A percentile compares a stretch with the other conserved stretches of the same genome.
These are phyloP conservation scores for Drosophila cognata DNA, from an alignment of 2,888 invertebrate genomes.

Conservation along the genomic window DNA sequence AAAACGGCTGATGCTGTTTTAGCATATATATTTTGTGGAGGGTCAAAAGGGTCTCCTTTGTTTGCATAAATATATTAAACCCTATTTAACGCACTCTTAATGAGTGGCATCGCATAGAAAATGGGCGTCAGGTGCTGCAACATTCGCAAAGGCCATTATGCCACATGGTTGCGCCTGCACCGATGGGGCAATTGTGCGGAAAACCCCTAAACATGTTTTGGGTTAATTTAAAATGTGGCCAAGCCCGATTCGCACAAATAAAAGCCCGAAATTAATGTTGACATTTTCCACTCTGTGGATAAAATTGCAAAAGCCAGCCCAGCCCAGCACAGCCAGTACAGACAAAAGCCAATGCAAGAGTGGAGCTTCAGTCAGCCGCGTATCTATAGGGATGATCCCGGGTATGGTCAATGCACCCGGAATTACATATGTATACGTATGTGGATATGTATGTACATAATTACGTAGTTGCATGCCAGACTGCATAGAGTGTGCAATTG, in stretches of 20 bases:
- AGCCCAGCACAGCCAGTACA: constrained; percentile 17
- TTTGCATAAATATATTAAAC: not conserved
- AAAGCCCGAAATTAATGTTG: constrained; percentile 84
- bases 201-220: constrained; percentile 84
- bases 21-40: not conserved
- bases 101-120: not conserved
- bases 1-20: not conserved
- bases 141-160: constrained; percentile 56
- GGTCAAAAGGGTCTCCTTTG: not conserved
- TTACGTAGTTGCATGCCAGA: constrained; percentile 32
- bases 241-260: constrained; percentile 75
- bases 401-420: constrained; percentile 35
- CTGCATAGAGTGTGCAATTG: constrained; percentile 65
- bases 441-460: constrained; percentile 4
- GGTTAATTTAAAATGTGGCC: constrained; percentile 84
- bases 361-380: constrained; percentile 44
- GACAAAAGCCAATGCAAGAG: constrained; percentile 61
- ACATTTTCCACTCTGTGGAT: constrained; percentile 80
- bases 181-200: constrained; percentile 80
- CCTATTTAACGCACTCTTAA: constrained; percentile 7
- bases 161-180: constrained; percentile 61
- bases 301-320: constrained; percentile 71
- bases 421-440: not conserved
- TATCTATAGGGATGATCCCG: constrained; percentile 39
- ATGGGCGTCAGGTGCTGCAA: constrained; percentile 67